Base-by-base conservation (phyloP, 2,888 invertebrate genomes). In the Tupiocoris notatus region DNA sequence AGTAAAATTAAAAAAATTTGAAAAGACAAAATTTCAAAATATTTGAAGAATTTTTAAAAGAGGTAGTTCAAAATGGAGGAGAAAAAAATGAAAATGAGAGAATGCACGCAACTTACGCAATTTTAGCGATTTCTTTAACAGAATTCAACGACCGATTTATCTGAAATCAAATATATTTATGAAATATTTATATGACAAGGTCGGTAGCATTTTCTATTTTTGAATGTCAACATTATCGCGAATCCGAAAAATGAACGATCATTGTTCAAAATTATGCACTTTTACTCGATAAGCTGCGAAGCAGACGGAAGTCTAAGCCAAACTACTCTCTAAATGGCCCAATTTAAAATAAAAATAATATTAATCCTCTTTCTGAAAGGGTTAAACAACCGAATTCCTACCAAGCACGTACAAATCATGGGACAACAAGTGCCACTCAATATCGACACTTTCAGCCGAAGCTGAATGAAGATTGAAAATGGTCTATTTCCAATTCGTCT, bases 51-150 rank as follows among this genome's bases (percentile, higher is more conserved):
- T 76, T 65, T 76, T 73, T 58, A 66, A 78, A 77, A 78, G 71
- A 39, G 39, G 39, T 25, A 78, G 68, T 67, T 65, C 76, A 67
- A 78, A 78, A 75, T 65, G 63, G 63, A 75, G 64, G 71, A 71
- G 75, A 78, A 75, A 74, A 70, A 68, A 62, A 66, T 24, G 58
- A 71, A 71, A 78, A 75, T 66, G 59, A 73, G 70, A 70, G 56
- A 76, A 77, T 78, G 78, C 78, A 77, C 78, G 78, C 78, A 78
- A 78, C 78, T 78, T 78, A 78, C 78, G 77, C 77, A 77, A 70
- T 74, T 76, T 68, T 76, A 64, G 78, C 76, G 75, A 70, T 71
- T 78, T 78, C 78, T 70, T 78, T 76, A 71, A 78, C 75, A 76
- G 24, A 70, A 70, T 77, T 78, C 77, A 78, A 77, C 77, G 78